Conservation (phyloP, 2,113 vertebrate genomes). For the Lonchura striata region DNA sequence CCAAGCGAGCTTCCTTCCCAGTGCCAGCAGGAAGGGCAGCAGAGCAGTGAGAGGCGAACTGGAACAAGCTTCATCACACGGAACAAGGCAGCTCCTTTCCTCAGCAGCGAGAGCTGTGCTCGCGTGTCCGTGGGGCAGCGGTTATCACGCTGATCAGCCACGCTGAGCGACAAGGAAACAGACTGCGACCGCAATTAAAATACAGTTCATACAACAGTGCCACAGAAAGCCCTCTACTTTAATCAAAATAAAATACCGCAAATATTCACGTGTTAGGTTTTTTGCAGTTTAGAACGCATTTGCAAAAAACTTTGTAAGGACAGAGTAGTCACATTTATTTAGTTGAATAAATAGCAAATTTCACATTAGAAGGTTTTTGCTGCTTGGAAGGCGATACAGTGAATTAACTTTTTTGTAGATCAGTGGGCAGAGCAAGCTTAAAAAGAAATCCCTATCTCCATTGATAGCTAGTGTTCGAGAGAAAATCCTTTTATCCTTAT, state of each 20-base stretch:
- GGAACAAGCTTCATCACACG: not conserved
- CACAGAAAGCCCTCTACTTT: not conserved
- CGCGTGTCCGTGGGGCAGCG: accelerated
- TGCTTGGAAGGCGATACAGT: not conserved
- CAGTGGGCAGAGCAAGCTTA: not conserved
- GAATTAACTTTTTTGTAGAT: not conserved
- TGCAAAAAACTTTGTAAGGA: not conserved
- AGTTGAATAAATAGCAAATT: not conserved
- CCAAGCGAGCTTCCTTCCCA: not conserved
- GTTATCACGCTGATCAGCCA: not conserved
- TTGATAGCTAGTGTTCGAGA: not conserved
- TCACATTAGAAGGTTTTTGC: not conserved
- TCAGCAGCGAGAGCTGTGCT: not conserved
- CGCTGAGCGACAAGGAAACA: not conserved
- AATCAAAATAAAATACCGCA: not conserved
- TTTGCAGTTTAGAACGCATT: not conserved
- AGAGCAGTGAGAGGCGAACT: not conserved
- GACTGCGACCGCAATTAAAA: not conserved
- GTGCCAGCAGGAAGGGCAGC: not conserved
- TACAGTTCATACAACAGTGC: not conserved
- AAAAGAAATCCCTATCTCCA: not conserved
- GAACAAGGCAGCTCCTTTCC: not conserved
- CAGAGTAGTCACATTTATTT: not conserved
- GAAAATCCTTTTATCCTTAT: not conserved
- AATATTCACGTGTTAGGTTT: accelerated